Evolutionary conservation across 2,888 invertebrate species (phyloP).

Genomic region (Listrodromus nycthemerus): DNA sequence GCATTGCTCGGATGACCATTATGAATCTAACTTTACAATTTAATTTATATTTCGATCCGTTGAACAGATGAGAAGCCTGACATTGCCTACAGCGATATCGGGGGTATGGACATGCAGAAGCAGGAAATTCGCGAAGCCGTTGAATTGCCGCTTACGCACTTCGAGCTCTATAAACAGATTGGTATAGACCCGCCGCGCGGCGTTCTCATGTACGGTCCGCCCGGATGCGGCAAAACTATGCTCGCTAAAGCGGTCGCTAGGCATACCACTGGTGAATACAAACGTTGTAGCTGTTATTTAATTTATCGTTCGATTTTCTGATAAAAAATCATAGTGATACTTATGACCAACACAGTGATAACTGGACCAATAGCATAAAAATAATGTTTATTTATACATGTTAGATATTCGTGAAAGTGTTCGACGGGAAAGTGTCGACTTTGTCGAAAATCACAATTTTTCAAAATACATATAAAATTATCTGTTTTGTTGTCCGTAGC

Average conservation of each 20-base stretch:
- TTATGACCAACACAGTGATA: not conserved
- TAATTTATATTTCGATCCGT: conserved; percentile 23
- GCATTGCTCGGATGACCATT: conserved; percentile 58
- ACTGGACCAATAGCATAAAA: not conserved
- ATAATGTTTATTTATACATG: not conserved
- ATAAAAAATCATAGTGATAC: not conserved
- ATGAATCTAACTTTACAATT: not conserved
- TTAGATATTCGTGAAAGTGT: not conserved
- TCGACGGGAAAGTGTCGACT: too few species aligned
- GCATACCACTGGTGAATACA: conserved; percentile 93
- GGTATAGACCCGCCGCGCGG: conserved; percentile 99
- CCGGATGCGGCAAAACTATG: conserved; percentile 99
- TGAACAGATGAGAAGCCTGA: conserved; percentile 97
- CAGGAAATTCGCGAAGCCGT: conserved; percentile 99
- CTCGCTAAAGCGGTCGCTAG: conserved; percentile 99
- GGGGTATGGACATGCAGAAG: conserved; percentile 99
- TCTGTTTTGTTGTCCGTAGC: conserved; percentile 86
- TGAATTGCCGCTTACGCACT: conserved; percentile 98
- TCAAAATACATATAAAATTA: not conserved
- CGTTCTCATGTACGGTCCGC: conserved; percentile 99
- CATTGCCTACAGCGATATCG: conserved; percentile 98
- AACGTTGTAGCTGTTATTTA: too few species aligned
- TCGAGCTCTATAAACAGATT: conserved; percentile 98
- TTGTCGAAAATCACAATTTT: too few species aligned
- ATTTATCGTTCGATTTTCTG: too few species aligned